Evolutionary conservation across 2,797 vertebrate genomes (phyloP), one percentile per base, ranked within the genome.

Genomic region (Delichon dasypus): DNA sequence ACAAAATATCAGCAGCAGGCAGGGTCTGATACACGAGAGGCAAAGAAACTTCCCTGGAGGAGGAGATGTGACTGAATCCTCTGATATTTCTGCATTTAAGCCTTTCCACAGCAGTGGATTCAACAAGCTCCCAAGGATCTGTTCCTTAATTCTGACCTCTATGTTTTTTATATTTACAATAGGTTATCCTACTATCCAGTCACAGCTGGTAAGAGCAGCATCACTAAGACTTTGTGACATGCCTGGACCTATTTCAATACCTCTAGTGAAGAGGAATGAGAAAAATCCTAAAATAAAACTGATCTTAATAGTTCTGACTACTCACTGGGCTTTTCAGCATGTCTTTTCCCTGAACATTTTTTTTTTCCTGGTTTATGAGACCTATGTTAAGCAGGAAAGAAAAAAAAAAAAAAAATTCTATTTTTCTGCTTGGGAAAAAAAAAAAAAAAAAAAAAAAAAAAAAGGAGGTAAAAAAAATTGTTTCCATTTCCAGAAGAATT

Each of bases 381-480:
- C 30, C 6, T 62, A 1, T 3, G 13, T 54, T 21, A 85, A 62
- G 11, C 8, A 16, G 20, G 2, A 1, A 18, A 11, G 19, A 23
- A 61, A 45, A 44, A 29, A 38, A 60, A 42, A 38, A 60, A 42
- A 23, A 44, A 36, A n/a, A n/a, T n/a, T 8, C 22, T 61, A 1
- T 9, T 58, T 87, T 75, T 19, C 11, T 40, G 5, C 4, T 67
- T 61, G 8, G 36, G 36, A 55, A 62, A 12, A 26, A n/a, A 10
- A 38, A 11, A 8, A 38, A 38, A 11, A 11, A 38, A 38, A 38
- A 11, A 38, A 11, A 38, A 8, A 36, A 61, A 62, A 12, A 26
- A n/a, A 11, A 3, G 2, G 19, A 47, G 5, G 5, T 53, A 8
- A n/a, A 45, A 80, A 64, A 76, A 13, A 23, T 34, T n/a, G 4